phyloP scores from a whole-genome alignment of 2,113 vertebrate genomes.

The Grallaria varia region DNA sequence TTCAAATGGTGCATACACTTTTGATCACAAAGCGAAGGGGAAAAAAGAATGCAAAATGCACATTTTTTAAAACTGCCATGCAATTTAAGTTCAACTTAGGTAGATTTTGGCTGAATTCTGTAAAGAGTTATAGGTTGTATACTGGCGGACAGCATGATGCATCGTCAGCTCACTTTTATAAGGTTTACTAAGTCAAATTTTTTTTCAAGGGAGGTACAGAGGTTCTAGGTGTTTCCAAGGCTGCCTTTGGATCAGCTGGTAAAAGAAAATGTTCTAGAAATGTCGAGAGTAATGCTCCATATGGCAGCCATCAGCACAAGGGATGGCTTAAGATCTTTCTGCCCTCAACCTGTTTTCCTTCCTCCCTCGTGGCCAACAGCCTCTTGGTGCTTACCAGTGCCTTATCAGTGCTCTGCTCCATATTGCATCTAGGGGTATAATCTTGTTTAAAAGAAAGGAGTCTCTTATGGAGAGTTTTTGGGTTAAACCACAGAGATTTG shows the following conservation, averaged over 20 bases:
- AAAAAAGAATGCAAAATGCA: background rate
- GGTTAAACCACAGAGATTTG: background rate
- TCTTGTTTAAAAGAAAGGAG: background rate
- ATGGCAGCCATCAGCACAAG: background rate
- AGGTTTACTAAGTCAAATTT: background rate
- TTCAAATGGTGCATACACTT: background rate
- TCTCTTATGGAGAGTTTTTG: background rate
- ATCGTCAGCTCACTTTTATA: background rate
- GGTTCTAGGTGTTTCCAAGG: background rate
- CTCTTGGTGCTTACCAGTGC: background rate
- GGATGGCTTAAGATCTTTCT: background rate
- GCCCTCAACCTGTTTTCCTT: background rate
- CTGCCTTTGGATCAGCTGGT: background rate
- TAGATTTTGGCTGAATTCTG: background rate
- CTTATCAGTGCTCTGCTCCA: background rate
- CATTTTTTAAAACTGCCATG: background rate
- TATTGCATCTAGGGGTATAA: background rate
- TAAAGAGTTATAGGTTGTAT: background rate
- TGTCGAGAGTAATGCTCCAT: background rate
- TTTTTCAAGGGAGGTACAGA: background rate
- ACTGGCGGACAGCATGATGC: background rate
- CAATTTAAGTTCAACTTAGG: background rate
- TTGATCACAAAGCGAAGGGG: background rate
- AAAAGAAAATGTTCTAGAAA: background rate
- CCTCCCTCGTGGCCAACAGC: background rate